Evolutionary conservation across 2,113 vertebrate species (phyloP).

Genomic region (Anas platyrhynchos): DNA sequence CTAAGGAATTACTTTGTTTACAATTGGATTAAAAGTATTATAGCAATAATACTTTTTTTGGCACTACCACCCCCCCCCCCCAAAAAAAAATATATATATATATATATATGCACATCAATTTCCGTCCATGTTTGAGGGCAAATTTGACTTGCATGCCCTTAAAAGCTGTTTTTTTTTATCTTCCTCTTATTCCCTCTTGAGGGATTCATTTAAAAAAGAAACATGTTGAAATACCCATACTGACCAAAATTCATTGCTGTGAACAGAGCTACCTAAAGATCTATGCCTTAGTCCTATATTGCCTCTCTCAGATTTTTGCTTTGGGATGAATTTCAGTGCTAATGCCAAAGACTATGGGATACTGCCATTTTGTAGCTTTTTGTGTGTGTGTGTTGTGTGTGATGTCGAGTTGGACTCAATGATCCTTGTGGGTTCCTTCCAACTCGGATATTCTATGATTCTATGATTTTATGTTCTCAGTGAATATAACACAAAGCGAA

Average conservation of each 20-base stretch:
- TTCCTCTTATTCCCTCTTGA: not conserved
- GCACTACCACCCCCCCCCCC: rapidly evolving
- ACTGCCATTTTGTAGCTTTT: not conserved
- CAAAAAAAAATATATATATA: too few relatives aligned
- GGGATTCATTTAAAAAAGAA: not conserved
- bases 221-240: not conserved
- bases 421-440: too few relatives aligned
- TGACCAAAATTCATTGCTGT: not conserved
- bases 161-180: not conserved
- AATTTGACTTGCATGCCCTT: not conserved
- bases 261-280: not conserved
- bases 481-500: not conserved
- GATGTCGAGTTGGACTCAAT: too few relatives aligned
- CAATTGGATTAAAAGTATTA: not conserved
- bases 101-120: not conserved
- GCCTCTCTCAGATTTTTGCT: not conserved
- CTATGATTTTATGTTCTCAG: too few relatives aligned
- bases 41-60: not conserved
- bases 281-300: not conserved
- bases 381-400: rapidly evolving
- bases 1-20: not conserved
- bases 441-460: too few relatives aligned
- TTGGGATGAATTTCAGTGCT: not conserved
- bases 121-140: not conserved
- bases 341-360: not conserved